Conservation (phyloP, 1,140 invertebrate genomes). For the Apis laboriosa region DNA sequence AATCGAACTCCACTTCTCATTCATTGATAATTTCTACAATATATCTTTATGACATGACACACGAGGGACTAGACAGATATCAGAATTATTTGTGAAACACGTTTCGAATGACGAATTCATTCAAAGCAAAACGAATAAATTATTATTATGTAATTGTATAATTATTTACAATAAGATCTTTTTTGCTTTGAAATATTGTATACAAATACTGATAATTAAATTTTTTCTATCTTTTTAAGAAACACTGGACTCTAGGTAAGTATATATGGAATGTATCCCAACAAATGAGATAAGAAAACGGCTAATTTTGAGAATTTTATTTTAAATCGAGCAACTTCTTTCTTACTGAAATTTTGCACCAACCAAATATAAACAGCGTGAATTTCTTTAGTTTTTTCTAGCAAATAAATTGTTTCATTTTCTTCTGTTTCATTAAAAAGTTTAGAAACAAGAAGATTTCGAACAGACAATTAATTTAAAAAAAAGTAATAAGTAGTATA, state of each 20-base stretch:
- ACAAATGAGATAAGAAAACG: neutral
- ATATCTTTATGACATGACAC: neutral
- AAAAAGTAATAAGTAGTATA: too few species aligned
- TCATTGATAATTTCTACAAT: conserved; percentile 28
- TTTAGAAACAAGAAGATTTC: too few species aligned
- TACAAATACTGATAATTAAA: neutral
- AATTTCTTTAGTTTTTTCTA: too few species aligned
- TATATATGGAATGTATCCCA: neutral
- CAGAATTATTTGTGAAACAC: neutral
- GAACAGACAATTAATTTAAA: too few species aligned
- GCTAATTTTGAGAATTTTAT: neutral
- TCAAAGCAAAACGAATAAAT: neutral
- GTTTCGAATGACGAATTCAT: neutral
- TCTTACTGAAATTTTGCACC: neutral
- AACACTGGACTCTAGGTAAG: too few species aligned
- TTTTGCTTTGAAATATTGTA: neutral
- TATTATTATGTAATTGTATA: neutral
- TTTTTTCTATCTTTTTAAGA: too few species aligned
- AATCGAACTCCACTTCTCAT: conserved; percentile 11
- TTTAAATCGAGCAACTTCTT: neutral
- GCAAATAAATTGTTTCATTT: too few species aligned
- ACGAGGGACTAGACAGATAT: too few species aligned
- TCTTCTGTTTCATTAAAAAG: too few species aligned
- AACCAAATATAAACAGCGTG: too few species aligned
- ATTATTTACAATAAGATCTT: neutral